Percentiles rank a stretch among this genome's conserved stretches.
These are phyloP conservation scores for Acanthosepion esculentum DNA, from an alignment of 2,888 invertebrate species.

Conservation along the genomic window DNA sequence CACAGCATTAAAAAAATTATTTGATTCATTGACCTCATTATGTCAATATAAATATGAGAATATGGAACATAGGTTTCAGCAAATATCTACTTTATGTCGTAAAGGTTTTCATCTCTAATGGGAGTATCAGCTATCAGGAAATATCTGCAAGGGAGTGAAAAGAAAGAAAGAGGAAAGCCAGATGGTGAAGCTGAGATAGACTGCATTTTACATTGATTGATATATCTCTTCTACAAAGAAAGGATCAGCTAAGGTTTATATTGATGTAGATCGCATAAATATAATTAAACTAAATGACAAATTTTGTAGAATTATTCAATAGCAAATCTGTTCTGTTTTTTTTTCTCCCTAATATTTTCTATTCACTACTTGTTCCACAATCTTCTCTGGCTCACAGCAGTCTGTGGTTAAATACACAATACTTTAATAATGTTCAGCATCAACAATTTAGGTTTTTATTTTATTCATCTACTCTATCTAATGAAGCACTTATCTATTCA, in stretches of 20 bases:
- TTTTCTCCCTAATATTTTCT: neutral
- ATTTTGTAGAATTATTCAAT: slow-evolving; percentile 21
- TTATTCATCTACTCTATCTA: neutral
- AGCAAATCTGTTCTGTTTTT: neutral
- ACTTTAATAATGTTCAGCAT: neutral
- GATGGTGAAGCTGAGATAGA: neutral
- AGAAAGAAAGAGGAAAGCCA: neutral
- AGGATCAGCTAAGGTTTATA: neutral
- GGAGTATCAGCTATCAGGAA: slow-evolving; percentile 33
- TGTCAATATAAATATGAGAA: neutral
- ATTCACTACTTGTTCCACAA: neutral
- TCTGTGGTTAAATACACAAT: neutral
- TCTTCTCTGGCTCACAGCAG: neutral
- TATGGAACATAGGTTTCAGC: neutral
- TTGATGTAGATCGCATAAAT: slow-evolving; percentile 9
- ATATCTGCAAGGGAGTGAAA: neutral
- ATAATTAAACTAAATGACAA: slow-evolving; percentile 33
- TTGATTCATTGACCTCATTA: neutral
- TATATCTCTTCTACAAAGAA: neutral
- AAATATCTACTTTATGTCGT: neutral
- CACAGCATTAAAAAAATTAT: neutral
- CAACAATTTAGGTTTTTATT: neutral
- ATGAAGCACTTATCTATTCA: slow-evolving; percentile 21
- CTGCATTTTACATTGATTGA: neutral
- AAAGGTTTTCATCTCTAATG: neutral